phyloP scores from a whole-genome alignment of 2,113 vertebrate genomes.

The Rattus rattus region DNA sequence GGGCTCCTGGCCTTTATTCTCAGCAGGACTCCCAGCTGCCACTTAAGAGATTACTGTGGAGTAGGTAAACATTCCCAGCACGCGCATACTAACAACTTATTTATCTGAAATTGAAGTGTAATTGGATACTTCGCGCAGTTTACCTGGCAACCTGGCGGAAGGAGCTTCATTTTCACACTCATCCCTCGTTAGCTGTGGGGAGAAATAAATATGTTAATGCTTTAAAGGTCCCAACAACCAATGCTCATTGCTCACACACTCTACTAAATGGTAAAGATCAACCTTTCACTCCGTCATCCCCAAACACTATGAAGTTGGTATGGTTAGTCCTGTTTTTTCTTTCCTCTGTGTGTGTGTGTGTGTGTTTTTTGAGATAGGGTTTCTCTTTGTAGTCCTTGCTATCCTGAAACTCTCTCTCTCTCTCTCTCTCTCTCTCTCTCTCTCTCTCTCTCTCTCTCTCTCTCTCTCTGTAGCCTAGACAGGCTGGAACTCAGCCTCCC shows the following conservation, averaged over 20 bases:
- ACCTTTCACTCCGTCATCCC: neutral
- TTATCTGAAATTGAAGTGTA: neutral
- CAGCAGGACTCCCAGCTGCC: neutral
- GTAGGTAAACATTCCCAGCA: neutral
- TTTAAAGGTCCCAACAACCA: neutral
- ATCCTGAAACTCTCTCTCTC: neutral
- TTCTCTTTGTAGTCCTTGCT: neutral
- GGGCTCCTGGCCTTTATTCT: neutral
- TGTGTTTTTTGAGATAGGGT: neutral
- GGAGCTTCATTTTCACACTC: neutral
- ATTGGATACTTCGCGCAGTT: neutral
- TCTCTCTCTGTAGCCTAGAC: neutral
- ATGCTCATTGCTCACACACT: accelerated
- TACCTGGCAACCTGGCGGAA: neutral
- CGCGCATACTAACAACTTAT: neutral
- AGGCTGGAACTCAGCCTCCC: neutral
- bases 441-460: neutral
- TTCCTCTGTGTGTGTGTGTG: neutral
- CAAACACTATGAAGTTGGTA: neutral
- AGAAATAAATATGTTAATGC: neutral
- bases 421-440: neutral
- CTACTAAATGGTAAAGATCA: neutral
- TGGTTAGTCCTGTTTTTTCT: neutral
- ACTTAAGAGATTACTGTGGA: neutral
- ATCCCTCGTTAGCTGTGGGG: neutral